phyloP scores from a whole-genome alignment of 2,888 invertebrate genomes.

The Lottia gigantea region DNA sequence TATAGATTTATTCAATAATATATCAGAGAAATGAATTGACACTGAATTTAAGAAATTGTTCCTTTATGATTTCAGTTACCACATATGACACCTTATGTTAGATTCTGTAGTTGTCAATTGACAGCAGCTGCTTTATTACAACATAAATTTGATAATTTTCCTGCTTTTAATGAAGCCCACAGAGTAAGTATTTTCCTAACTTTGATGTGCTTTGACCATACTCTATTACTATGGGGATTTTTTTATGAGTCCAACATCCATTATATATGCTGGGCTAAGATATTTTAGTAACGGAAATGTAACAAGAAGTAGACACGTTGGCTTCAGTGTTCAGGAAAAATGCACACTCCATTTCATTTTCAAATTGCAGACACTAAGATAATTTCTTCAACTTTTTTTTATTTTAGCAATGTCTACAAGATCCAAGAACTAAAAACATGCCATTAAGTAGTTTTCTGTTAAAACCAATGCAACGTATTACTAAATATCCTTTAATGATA shows the following conservation, averaged over 20 bases:
- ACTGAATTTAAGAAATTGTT: constrained; percentile 11
- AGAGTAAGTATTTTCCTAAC: constrained; percentile 45
- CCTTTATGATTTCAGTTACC: constrained; percentile 74
- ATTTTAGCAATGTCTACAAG: constrained; percentile 74
- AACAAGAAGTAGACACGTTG: not conserved
- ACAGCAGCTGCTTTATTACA: constrained; percentile 78
- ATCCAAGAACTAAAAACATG: constrained; percentile 78
- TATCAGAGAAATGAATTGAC: no score
- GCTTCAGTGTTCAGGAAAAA: no score
- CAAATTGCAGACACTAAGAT: not conserved
- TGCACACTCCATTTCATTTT: not conserved
- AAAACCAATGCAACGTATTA: constrained; percentile 85
- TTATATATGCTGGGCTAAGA: not conserved
- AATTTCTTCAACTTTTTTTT: not conserved
- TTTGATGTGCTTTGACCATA: not conserved
- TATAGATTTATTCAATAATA: no score
- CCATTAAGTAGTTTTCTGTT: constrained; percentile 81
- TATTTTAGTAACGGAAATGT: not conserved
- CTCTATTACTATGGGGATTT: not conserved
- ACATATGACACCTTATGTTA: constrained; percentile 78
- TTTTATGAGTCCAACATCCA: not conserved
- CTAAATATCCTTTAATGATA: constrained; percentile 81
- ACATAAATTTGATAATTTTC: constrained; percentile 74
- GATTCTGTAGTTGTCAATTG: constrained; percentile 81
- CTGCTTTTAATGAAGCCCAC: constrained; percentile 74